phyloP scores from a whole-genome alignment of 2,113 vertebrate species.

The Petromus typicus region DNA sequence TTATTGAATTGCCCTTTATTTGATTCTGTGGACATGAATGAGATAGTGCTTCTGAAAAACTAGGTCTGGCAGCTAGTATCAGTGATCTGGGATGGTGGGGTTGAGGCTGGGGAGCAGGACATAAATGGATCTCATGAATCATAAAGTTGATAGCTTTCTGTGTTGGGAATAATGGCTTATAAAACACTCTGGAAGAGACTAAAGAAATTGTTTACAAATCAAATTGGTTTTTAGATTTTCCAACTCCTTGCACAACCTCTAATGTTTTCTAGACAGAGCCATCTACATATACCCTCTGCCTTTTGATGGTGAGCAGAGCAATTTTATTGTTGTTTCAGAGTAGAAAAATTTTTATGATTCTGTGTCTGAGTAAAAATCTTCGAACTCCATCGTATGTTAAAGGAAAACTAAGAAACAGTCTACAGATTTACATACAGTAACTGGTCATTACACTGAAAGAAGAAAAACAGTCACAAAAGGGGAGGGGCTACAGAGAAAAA shows the following conservation, averaged over 20 bases:
- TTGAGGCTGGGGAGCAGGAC: neutral
- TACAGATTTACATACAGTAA: slow-evolving; percentile 74
- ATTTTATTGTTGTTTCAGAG: slow-evolving; percentile 61
- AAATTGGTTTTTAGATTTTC: slow-evolving; percentile 49
- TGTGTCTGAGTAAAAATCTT: slow-evolving; percentile 74
- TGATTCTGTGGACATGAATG: neutral
- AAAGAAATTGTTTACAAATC: slow-evolving; percentile 60
- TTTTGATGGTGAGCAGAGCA: slow-evolving; percentile 69
- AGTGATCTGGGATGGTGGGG: neutral
- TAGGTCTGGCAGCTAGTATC: neutral
- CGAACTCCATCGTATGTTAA: slow-evolving; percentile 80
- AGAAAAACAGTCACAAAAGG: slow-evolving; percentile 43
- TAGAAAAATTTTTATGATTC: slow-evolving; percentile 42
- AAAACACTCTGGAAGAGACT: slow-evolving; percentile 36
- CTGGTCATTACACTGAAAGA: slow-evolving; percentile 78
- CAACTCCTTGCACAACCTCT: slow-evolving; percentile 59
- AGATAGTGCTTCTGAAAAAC: slow-evolving; percentile 5
- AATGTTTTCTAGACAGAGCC: slow-evolving; percentile 61
- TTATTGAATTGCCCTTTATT: slow-evolving; percentile 37
- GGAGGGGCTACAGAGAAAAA: slow-evolving; percentile 77
- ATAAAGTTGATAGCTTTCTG: slow-evolving; percentile 65
- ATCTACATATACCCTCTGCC: slow-evolving; percentile 45
- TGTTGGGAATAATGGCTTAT: slow-evolving; percentile 64
- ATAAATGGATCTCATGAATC: slow-evolving; percentile 35
- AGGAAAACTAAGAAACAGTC: slow-evolving; percentile 72